Conservation (phyloP, 92 coral and sea anemone species). For the Metridium senile region DNA sequence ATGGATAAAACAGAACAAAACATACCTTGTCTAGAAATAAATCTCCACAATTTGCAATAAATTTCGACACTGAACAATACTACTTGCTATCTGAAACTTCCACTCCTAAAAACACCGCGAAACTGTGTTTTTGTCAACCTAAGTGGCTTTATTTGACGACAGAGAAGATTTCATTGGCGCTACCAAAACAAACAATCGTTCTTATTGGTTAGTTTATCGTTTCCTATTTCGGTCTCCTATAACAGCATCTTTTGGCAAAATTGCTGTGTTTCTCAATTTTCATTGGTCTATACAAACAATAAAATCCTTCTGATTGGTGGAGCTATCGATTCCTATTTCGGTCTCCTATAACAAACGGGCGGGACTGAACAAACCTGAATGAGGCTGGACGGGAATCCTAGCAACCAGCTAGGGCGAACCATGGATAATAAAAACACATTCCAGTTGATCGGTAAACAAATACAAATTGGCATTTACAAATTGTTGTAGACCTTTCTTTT, state of each 20-base stretch:
- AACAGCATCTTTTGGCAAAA: neutral
- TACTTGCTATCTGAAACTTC: neutral
- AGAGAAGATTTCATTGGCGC: slow-evolving; percentile 5
- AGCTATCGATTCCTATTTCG: no score
- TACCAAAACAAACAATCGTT: neutral
- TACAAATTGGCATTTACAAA: no score
- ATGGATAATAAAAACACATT: no score
- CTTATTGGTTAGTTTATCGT: slow-evolving; percentile 45
- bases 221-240: slow-evolving; percentile 30
- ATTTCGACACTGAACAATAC: slow-evolving; percentile 43
- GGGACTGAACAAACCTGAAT: no score
- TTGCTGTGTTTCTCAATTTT: neutral
- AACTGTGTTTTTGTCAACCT: neutral
- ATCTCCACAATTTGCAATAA: slow-evolving; percentile 59
- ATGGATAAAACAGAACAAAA: neutral
- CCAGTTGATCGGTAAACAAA: no score
- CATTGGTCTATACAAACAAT: neutral
- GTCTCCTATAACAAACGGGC: no score
- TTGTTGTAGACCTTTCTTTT: no score
- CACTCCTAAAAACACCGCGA: neutral
- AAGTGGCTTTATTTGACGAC: slow-evolving; percentile 1
- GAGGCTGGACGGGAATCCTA: no score
- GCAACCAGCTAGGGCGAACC: no score
- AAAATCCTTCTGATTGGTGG: neutral
- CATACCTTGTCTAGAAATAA: slow-evolving; percentile 70